Conservation (phyloP, 2,888 invertebrate genomes). For the Salpingus planirostris region DNA sequence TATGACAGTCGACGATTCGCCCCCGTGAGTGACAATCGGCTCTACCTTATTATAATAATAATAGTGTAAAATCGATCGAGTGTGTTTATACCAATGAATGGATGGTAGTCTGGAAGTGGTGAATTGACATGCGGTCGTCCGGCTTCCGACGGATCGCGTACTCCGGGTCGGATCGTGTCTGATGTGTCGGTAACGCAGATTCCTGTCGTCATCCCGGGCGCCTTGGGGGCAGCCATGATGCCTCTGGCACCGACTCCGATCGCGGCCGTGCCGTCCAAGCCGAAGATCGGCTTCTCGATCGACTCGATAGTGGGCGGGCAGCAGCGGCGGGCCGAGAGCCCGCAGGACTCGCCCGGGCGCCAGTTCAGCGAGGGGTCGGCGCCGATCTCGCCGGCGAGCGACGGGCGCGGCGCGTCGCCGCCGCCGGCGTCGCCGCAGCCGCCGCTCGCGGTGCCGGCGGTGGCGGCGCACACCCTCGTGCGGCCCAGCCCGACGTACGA, state of each 20-base stretch:
- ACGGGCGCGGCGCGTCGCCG: slow-evolving; percentile 30
- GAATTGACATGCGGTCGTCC: background rate
- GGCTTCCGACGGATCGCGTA: background rate
- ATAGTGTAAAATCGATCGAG: no score
- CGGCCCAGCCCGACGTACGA: slow-evolving; percentile 48
- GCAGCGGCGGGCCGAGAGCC: slow-evolving; percentile 18
- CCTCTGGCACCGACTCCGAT: slow-evolving; percentile 91
- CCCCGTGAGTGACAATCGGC: no score
- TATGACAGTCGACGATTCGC: slow-evolving; percentile 1
- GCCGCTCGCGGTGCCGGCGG: slow-evolving; percentile 44
- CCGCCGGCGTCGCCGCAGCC: slow-evolving; percentile 48
- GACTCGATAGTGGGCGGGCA: slow-evolving; percentile 82
- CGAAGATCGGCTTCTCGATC: slow-evolving; percentile 90
- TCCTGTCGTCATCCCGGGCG: no score
- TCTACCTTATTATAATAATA: no score
- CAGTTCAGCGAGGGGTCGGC: slow-evolving; percentile 46
- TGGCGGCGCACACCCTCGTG: slow-evolving; percentile 40
- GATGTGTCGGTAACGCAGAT: no score
- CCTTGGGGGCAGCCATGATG: slow-evolving; percentile 75
- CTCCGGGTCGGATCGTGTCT: no score
- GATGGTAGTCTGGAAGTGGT: no score
- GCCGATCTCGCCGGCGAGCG: slow-evolving; percentile 42
- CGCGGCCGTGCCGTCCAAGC: slow-evolving; percentile 84
- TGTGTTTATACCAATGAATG: no score
- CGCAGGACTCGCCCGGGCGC: slow-evolving; percentile 42